Conservation (phyloP, 2,888 invertebrate genomes). For the Eupithecia exiguata region DNA sequence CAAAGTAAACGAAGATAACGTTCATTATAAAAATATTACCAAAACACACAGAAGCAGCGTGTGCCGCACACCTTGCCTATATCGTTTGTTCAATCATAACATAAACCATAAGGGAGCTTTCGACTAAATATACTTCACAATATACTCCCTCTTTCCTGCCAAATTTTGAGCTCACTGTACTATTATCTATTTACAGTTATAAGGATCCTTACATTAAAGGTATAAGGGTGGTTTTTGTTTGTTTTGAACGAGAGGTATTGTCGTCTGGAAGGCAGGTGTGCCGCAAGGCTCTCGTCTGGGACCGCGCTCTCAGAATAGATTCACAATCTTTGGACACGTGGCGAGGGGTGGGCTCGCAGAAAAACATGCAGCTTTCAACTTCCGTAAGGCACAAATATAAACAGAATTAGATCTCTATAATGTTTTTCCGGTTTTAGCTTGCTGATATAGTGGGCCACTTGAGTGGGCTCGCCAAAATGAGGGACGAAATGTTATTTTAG, state of each 20-base stretch:
- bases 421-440: constrained; percentile 80
- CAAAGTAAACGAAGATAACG: constrained; percentile 47
- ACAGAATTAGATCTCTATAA: constrained; percentile 79
- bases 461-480: constrained; percentile 71
- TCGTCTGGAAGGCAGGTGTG: constrained; percentile 74
- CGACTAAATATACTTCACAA: constrained; percentile 81
- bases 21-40: constrained; percentile 56
- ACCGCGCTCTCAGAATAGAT: constrained; percentile 78
- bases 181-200: constrained; percentile 45
- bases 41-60: constrained; percentile 59
- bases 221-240: constrained; percentile 54
- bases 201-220: constrained; percentile 48
- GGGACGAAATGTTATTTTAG: constrained; percentile 50
- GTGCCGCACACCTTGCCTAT: constrained; percentile 76
- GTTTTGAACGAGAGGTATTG: constrained; percentile 38
- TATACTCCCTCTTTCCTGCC: constrained; percentile 83
- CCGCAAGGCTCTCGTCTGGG: constrained; percentile 72
- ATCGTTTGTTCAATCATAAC: constrained; percentile 80
- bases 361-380: constrained; percentile 79
- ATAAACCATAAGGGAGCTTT: constrained; percentile 73
- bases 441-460: constrained; percentile 65
- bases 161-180: constrained; percentile 71
- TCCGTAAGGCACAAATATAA: constrained; percentile 79
- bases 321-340: constrained; percentile 79
- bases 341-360: constrained; percentile 73